phyloP scores from a whole-genome alignment of 2,797 vertebrate genomes.

The Enteromius thamalakanensis region DNA sequence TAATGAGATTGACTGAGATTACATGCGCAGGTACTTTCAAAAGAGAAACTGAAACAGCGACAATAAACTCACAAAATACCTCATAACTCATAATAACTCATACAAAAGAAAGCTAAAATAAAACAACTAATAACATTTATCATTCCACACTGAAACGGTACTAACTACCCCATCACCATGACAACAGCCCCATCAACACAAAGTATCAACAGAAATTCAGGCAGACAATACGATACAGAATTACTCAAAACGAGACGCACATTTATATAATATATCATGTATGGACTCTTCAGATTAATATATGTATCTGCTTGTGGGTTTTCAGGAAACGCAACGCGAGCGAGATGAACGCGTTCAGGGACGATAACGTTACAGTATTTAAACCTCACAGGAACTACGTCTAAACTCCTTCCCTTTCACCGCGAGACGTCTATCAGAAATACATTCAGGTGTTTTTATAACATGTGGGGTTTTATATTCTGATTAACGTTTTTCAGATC shows the following conservation, averaged over 20 bases:
- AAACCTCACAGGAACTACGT: neutral
- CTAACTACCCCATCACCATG: slow-evolving; percentile 2
- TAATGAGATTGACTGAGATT: slow-evolving; percentile 52
- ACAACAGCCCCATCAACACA: slow-evolving; percentile 7
- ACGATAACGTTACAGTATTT: neutral
- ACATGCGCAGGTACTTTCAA: neutral
- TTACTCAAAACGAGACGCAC: neutral
- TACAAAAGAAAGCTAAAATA: neutral
- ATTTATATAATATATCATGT: neutral
- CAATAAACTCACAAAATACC: neutral
- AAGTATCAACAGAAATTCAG: neutral
- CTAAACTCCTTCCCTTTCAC: neutral
- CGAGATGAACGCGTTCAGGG: neutral
- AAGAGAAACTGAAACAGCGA: slow-evolving; percentile 16
- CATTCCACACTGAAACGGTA: neutral
- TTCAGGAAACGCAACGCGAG: neutral
- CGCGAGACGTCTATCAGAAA: neutral
- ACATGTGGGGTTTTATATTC: too few relatives aligned
- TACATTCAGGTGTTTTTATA: neutral
- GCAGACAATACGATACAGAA: neutral
- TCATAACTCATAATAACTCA: neutral
- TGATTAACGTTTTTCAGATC: neutral
- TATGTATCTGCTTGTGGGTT: fast-evolving
- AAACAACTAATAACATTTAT: neutral
- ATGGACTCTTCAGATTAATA: neutral